These are phyloP conservation scores for Leucoraja ocellata DNA, from an alignment of 2,797 vertebrate species.

Conservation along the genomic window DNA sequence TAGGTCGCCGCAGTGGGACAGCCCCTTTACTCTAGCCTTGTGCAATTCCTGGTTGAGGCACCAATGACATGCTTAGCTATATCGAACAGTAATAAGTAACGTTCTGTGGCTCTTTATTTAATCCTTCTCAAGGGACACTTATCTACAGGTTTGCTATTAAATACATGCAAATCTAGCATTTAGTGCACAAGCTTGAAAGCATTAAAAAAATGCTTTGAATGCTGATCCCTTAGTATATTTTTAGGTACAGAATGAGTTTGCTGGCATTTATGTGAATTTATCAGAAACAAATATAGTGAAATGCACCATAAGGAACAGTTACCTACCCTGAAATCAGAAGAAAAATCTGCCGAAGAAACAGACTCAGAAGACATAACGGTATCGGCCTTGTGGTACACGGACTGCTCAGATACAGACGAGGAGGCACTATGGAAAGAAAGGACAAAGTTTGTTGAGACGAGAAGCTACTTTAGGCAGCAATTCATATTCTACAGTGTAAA, in stretches of 20 bases:
- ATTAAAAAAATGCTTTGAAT: no score
- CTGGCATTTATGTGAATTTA: background rate
- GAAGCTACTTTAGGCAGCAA: background rate
- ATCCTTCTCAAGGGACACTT: background rate
- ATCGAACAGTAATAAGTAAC: background rate
- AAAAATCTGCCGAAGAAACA: slow-evolving; percentile 70
- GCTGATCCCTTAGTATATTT: no score
- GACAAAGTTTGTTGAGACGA: slow-evolving; percentile 38
- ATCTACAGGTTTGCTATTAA: background rate
- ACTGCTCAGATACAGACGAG: slow-evolving; percentile 82
- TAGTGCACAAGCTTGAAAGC: background rate
- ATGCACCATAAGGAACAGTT: background rate
- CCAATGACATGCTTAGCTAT: background rate
- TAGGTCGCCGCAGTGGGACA: no score
- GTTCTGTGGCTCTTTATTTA: background rate
- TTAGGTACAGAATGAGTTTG: background rate
- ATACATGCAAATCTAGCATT: background rate
- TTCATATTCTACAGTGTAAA: slow-evolving; percentile 40
- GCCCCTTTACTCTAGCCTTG: background rate
- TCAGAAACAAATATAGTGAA: background rate
- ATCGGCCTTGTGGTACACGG: slow-evolving; percentile 65
- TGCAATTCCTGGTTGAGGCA: background rate
- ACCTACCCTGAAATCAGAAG: slow-evolving; percentile 79
- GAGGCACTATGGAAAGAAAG: slow-evolving; percentile 63
- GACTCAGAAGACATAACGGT: slow-evolving; percentile 74